These are phyloP conservation scores for Tetragnatha montana DNA, from an alignment of 2,888 invertebrate species.

Conservation along the genomic window DNA sequence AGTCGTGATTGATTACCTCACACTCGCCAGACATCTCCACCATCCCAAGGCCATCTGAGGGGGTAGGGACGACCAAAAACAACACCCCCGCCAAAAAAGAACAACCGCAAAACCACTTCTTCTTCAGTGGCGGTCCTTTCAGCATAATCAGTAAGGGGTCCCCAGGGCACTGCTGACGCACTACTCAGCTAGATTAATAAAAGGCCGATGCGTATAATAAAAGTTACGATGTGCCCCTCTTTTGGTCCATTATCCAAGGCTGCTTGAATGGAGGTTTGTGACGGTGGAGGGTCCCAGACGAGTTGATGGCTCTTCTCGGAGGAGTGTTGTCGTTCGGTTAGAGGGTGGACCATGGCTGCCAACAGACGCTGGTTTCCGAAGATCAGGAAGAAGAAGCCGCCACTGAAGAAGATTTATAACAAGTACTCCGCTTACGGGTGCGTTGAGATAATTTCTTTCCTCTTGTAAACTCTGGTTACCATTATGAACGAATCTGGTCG, in stretches of 20 bases:
- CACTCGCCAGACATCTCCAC: slow-evolving; percentile 14
- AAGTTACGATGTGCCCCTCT: neutral
- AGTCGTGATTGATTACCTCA: slow-evolving; percentile 1
- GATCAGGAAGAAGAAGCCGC: slow-evolving; percentile 42
- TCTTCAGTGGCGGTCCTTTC: slow-evolving; percentile 29
- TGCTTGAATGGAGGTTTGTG: slow-evolving; percentile 44
- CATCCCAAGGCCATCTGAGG: slow-evolving; percentile 1
- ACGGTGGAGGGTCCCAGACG: neutral
- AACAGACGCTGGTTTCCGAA: slow-evolving; percentile 59
- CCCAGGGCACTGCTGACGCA: slow-evolving; percentile 2
- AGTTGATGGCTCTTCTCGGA: slow-evolving; percentile 20
- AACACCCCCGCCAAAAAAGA: slow-evolving; percentile 14
- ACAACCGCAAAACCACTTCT: slow-evolving; percentile 10
- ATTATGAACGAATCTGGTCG: too few species aligned
- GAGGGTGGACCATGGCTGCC: slow-evolving; percentile 49
- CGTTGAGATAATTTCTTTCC: neutral
- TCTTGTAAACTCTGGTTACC: too few species aligned
- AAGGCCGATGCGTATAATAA: slow-evolving; percentile 1
- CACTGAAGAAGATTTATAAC: slow-evolving; percentile 60
- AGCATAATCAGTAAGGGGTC: slow-evolving; percentile 33
- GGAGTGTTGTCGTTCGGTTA: neutral
- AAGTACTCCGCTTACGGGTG: slow-evolving; percentile 53
- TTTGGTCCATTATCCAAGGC: slow-evolving; percentile 38
- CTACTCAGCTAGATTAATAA: slow-evolving; percentile 66
- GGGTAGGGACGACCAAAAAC: slow-evolving; percentile 14